A percentile compares a stretch with the other conserved stretches of the same genome.
Evolutionary conservation across 1,140 invertebrate genomes (phyloP).

Genomic region (Euwallacea fornicatus): DNA sequence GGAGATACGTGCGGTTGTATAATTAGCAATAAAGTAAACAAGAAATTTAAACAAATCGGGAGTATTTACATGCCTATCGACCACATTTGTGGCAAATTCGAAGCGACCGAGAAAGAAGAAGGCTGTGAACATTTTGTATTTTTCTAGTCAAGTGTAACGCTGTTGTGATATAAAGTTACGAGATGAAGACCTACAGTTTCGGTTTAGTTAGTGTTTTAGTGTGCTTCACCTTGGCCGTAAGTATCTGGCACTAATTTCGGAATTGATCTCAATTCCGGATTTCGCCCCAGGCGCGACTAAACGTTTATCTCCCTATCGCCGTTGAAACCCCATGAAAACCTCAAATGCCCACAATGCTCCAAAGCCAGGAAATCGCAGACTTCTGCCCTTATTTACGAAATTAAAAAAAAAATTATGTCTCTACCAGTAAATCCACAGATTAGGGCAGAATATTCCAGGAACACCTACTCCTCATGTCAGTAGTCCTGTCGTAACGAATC

Average conservation of each 20-base stretch:
- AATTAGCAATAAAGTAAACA: slow-evolving; percentile 19
- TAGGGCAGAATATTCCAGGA: too few relatives aligned
- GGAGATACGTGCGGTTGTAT: not conserved
- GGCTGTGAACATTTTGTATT: slow-evolving; percentile 14
- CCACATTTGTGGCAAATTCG: slow-evolving; percentile 4
- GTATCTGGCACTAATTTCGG: not conserved
- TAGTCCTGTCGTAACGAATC: too few relatives aligned
- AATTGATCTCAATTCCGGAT: too few relatives aligned
- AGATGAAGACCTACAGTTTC: slow-evolving; percentile 22
- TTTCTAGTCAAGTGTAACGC: slow-evolving; percentile 20
- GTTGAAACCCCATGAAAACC: too few relatives aligned
- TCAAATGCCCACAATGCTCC: too few relatives aligned
- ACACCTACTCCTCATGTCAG: too few relatives aligned
- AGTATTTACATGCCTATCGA: slow-evolving; percentile 14
- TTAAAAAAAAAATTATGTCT: too few relatives aligned
- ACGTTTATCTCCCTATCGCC: too few relatives aligned
- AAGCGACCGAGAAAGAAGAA: not conserved
- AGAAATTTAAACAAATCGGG: slow-evolving; percentile 22
- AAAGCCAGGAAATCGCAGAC: too few relatives aligned
- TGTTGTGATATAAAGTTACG: slow-evolving; percentile 16
- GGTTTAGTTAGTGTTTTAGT: slow-evolving; percentile 26
- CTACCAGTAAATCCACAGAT: too few relatives aligned
- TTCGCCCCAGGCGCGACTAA: too few relatives aligned
- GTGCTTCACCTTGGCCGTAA: slow-evolving; percentile 26
- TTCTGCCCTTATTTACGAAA: too few relatives aligned